Conservation (phyloP, 1,140 invertebrate genomes). For the Philopotamus ludificatus region DNA sequence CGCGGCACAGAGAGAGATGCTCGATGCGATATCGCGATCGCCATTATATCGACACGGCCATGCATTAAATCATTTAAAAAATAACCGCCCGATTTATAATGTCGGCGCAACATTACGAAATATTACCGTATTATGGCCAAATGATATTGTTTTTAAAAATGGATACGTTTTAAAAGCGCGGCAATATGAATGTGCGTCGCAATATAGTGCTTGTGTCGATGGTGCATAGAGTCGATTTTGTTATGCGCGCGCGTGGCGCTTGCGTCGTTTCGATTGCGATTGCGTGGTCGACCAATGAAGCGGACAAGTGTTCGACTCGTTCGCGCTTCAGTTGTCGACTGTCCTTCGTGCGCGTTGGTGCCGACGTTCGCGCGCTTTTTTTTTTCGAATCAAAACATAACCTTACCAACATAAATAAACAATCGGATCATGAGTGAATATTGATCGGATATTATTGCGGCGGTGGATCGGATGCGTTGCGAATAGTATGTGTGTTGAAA, state of each 20-base stretch:
- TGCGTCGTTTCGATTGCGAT: neutral
- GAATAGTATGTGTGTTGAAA: neutral
- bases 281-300: constrained; percentile 29
- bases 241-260: neutral
- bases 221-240: constrained; percentile 1
- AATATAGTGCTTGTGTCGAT: too few relatives aligned
- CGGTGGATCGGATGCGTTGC: neutral
- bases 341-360: neutral
- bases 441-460: neutral
- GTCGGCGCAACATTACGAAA: too few relatives aligned
- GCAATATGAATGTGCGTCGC: too few relatives aligned
- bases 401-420: constrained; percentile 2
- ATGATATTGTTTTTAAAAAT: too few relatives aligned
- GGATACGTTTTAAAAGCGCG: too few relatives aligned
- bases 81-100: too few relatives aligned
- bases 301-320: constrained; percentile 26
- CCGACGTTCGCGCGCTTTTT: constrained; percentile 18
- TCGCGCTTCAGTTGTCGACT: constrained; percentile 33
- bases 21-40: neutral
- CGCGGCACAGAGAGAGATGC: neutral
- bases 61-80: constrained; percentile 26
- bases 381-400: constrained; percentile 7
- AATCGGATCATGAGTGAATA: neutral
- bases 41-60: constrained; percentile 13
- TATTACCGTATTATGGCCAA: too few relatives aligned